Conservation (phyloP, 2,113 vertebrate species). For the Orcinus orca region DNA sequence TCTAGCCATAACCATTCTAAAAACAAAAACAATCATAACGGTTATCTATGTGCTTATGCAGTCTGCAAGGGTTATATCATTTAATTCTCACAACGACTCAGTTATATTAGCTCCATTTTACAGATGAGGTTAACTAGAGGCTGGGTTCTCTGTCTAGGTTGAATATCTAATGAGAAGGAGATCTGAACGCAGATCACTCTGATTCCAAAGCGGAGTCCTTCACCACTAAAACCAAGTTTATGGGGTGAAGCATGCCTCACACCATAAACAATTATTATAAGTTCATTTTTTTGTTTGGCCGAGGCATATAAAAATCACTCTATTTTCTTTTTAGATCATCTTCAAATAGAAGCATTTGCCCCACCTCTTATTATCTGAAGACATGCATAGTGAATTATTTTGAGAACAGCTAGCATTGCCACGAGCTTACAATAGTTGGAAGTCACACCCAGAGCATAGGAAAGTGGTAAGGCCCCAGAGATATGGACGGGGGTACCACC, state of each 20-base stretch:
- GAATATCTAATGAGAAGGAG: neutral
- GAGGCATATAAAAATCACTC: neutral
- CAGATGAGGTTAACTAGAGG: neutral
- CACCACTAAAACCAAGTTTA: neutral
- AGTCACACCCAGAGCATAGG: neutral
- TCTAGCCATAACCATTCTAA: neutral
- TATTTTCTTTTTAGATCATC: neutral
- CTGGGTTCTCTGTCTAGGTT: neutral
- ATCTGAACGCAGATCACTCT: neutral
- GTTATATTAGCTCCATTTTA: neutral
- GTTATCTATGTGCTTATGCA: neutral
- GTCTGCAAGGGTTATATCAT: neutral
- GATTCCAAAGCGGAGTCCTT: neutral
- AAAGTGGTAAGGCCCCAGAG: neutral
- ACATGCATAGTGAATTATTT: neutral
- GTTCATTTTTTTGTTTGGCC: slow-evolving; percentile 1
- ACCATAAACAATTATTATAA: neutral
- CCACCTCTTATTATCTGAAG: neutral
- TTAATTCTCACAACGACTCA: neutral
- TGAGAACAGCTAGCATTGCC: neutral
- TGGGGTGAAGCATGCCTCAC: neutral
- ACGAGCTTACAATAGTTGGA: neutral
- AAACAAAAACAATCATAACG: neutral
- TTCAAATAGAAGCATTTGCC: neutral
- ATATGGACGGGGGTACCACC: neutral